Base-by-base conservation (phyloP, 2,888 invertebrate species). In the Amiota mariae region DNA sequence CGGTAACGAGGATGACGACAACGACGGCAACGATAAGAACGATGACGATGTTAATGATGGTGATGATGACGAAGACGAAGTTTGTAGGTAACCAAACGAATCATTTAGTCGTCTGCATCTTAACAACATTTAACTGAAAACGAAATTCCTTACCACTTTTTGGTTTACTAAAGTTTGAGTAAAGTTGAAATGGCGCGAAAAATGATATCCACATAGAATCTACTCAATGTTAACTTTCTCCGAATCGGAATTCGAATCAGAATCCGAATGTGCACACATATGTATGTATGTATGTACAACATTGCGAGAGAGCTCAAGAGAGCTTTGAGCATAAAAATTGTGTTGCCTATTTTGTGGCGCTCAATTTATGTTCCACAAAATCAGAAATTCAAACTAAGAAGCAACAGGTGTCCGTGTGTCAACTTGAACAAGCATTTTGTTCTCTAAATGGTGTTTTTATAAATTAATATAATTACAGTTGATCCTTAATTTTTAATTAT, bases 151-250 rank as follows among this genome's bases (percentile, higher is more conserved):
- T 83, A 84, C 85, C 82, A 81, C 80, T 77, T 77, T 80, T 54
- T 48, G 72, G 13, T 15, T 9, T n/a, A 4, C 8, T n/a, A 54
- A 12, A 6, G 3, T 8, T 36, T 36, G 36, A 36, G 36, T 20
- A 11, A 57, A 57, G 59, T 12, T 24, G 61, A 82, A 82, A 77
- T 75, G 85, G 82, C 82, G 82, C 81, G 82, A 84, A 83, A 82
- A 12, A 59, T 10, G 15, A 70, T 76, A 51, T 80, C 82, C 84
- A 84, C 82, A 81, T 8, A 36, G 10, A 15, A 18, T 2, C 1
- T n/a, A n/a, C n/a, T n/a, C n/a, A n/a, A n/a, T n/a, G n/a, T 6
- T 18, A 20, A 4, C 9, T 24, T 10, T 11, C 8, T 20, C 4
- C 59, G 12, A 59, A 15, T 36, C 4, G 6, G 36, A 36, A 36